Evolutionary conservation across 2,797 vertebrate species (phyloP), one percentile per base, ranked within the genome.

Genomic region (Gastrophryne carolinensis): DNA sequence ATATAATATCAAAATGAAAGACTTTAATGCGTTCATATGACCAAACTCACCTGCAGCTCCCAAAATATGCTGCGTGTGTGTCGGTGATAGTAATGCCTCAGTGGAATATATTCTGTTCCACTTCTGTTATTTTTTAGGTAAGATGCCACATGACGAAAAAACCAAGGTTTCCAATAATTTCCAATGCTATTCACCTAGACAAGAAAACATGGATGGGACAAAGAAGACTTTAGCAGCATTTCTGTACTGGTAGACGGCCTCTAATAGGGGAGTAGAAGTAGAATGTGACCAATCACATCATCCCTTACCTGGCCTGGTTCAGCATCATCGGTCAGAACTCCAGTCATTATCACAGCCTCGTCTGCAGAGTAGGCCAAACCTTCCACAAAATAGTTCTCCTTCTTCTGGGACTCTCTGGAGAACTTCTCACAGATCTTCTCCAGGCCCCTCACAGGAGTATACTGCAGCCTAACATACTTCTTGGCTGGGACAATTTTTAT

Each of bases 11-110:
- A n/a, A n/a, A n/a, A n/a, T n/a, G n/a, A n/a, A n/a, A n/a, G n/a
- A n/a, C n/a, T n/a, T n/a, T n/a, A n/a, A n/a, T n/a, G n/a, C 12
- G 9, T 44, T 4, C 62, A 19, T 5, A 66, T 11, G 41, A 9
- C 9, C 5, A 57, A 0, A 71, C 56, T 6, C 37, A 79, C 72
- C 60, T 79, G 75, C 41, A 78, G 30, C 39, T 99, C 97, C 98
- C 97, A 99, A 91, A 99, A 99, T 89, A 99, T 96, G 84, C 97
- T 98, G 79, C 94, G 94, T 0, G 97, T 98, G 83, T 99, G 98
- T 68, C 97, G 90, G 83, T 99, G 98, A 81, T 99, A 99, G 81
- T 99, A 99, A 19, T 99, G 97, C 50, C 98, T 91, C 58, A 98
- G 84, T 37, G 98, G 98, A 80, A 99, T 94, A 84, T 97, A 99